phyloP scores from a whole-genome alignment of 92 coral and sea anemone species.

The Heteractis magnifica region DNA sequence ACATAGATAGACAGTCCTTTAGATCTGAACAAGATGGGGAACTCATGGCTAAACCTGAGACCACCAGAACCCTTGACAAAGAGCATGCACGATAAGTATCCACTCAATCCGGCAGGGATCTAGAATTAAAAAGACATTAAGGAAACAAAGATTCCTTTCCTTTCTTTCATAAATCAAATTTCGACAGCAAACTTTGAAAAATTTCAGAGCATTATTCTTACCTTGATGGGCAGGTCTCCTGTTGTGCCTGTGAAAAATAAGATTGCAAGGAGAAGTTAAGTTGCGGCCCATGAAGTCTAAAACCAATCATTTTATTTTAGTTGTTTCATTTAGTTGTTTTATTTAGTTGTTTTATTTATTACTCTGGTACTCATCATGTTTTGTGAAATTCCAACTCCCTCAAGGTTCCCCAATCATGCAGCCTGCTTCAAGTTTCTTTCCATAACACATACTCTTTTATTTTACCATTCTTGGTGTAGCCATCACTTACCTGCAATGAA shows the following conservation, averaged over 20 bases:
- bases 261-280: background rate
- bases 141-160: too few relatives aligned
- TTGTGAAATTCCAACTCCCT: too few relatives aligned
- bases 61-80: slow-evolving; percentile 77
- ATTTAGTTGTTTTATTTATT: too few relatives aligned
- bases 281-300: background rate
- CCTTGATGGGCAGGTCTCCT: slow-evolving; percentile 5
- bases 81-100: background rate
- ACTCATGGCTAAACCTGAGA: slow-evolving; percentile 45
- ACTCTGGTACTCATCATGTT: too few relatives aligned
- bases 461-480: background rate
- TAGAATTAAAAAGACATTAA: background rate
- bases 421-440: too few relatives aligned
- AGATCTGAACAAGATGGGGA: slow-evolving; percentile 40
- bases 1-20: slow-evolving; percentile 80
- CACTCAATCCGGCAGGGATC: slow-evolving; percentile 9
- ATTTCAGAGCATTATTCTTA: background rate
- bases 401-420: background rate
- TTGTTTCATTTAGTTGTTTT: too few relatives aligned
- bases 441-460: background rate
- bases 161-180: too few relatives aligned
- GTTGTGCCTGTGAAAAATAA: slow-evolving; percentile 2
- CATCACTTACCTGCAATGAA: background rate
- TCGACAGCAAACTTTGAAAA: background rate
- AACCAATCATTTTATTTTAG: background rate